These are phyloP conservation scores for Cydia pomonella DNA, from an alignment of 1,140 invertebrate genomes.

Conservation along the genomic window DNA sequence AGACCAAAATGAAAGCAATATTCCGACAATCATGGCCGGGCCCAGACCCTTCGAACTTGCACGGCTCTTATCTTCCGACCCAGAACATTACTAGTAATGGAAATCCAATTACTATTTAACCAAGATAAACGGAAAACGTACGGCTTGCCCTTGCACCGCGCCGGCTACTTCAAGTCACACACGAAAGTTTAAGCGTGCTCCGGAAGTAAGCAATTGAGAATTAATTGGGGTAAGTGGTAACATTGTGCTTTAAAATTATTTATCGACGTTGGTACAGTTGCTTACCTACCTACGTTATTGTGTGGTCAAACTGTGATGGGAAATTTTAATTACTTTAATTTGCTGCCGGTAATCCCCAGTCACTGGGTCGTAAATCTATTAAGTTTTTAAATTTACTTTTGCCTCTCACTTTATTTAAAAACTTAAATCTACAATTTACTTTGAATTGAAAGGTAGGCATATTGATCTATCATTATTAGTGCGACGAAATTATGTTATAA, in stretches of 20 bases:
- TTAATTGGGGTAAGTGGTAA: conserved; percentile 25
- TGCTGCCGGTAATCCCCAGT: not conserved
- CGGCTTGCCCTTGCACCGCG: conserved; percentile 37
- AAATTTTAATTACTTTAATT: conserved; percentile 23
- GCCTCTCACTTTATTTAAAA: conserved; percentile 46
- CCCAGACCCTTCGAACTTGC: conserved; percentile 47
- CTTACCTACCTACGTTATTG: not conserved
- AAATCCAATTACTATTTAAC: conserved; percentile 68
- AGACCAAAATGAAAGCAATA: conserved; percentile 56
- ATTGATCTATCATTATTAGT: conserved; percentile 50
- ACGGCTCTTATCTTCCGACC: conserved; percentile 58
- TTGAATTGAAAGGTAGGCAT: conserved; percentile 49
- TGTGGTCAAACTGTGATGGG: not conserved
- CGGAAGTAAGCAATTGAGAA: not conserved
- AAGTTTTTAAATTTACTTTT: conserved; percentile 43
- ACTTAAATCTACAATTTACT: conserved; percentile 30
- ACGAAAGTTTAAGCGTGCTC: conserved; percentile 39
- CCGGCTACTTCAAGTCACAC: conserved; percentile 39
- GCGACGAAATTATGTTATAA: conserved; percentile 15
- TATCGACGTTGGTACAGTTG: conserved; percentile 8
- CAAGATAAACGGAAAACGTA: conserved; percentile 61
- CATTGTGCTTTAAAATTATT: conserved; percentile 32
- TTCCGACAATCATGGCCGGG: conserved; percentile 52
- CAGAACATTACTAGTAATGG: conserved; percentile 61
- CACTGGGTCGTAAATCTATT: conserved; percentile 41